phyloP scores from a whole-genome alignment of 2,797 vertebrate species.

The Linurgus olivaceus region DNA sequence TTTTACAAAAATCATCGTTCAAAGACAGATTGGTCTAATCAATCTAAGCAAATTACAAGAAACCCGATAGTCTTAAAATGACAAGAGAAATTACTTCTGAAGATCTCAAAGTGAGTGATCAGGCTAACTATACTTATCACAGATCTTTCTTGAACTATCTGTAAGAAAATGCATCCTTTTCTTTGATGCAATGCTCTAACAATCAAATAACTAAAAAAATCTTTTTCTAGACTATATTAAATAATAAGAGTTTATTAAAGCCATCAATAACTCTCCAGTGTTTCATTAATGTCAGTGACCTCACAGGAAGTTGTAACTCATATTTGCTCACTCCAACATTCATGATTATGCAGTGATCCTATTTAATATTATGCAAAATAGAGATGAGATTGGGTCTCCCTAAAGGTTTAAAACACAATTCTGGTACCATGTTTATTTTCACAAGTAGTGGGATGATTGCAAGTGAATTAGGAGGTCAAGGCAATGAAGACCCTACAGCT shows the following conservation, averaged over 20 bases:
- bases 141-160: neutral
- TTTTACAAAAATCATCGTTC: neutral
- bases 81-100: neutral
- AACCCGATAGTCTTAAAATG: neutral
- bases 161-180: neutral
- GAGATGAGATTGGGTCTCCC: neutral
- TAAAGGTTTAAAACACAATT: neutral
- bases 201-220: neutral
- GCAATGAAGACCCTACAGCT: neutral
- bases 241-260: neutral
- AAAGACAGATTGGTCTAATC: neutral
- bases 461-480: neutral
- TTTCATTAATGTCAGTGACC: neutral
- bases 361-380: neutral
- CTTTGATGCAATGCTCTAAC: neutral
- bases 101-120: neutral
- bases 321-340: neutral
- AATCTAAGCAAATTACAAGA: neutral
- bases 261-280: rapidly evolving
- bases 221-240: neutral
- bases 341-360: neutral
- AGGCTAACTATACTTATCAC: neutral
- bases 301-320: neutral
- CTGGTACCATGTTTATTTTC: neutral
- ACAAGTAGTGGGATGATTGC: neutral